Conservation (phyloP, 2,888 invertebrate species). For the Bhutanitis thaidina region DNA sequence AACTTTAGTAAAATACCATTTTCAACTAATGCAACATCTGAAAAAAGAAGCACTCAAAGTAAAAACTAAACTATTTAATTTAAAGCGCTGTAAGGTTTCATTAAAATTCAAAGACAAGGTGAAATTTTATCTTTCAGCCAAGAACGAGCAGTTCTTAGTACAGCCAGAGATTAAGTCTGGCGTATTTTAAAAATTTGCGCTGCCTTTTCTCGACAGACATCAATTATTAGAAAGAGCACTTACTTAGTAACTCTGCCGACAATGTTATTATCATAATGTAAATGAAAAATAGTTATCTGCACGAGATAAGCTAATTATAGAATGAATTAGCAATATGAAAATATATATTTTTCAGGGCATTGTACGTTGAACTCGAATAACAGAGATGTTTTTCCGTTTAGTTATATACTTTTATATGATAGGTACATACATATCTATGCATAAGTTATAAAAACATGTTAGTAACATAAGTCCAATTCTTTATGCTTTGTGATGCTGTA, state of each 20-base stretch:
- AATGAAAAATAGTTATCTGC: constrained; percentile 2
- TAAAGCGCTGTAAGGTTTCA: background rate
- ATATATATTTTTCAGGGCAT: no score
- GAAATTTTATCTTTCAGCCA: background rate
- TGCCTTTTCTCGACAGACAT: constrained; percentile 5
- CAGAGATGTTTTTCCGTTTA: no score
- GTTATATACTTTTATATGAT: no score
- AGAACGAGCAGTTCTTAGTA: background rate
- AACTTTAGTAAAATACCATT: no score
- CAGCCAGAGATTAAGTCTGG: constrained; percentile 1
- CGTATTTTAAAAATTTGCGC: constrained; percentile 5
- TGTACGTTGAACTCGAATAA: no score
- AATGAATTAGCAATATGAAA: constrained; percentile 1
- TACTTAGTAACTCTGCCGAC: background rate
- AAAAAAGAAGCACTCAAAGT: background rate
- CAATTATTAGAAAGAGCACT: constrained; percentile 9
- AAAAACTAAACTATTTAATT: background rate
- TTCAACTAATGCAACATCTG: background rate
- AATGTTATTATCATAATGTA: constrained; percentile 7
- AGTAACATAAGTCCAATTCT: no score
- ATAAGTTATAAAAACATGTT: no score
- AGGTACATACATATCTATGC: no score
- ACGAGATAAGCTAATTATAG: constrained; percentile 3
- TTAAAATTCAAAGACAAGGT: background rate
- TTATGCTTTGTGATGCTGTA: no score